A percentile compares a stretch with the other conserved stretches of the same genome.
phyloP scores from a whole-genome alignment of 1,140 invertebrate species.

The Penaeus indicus region DNA sequence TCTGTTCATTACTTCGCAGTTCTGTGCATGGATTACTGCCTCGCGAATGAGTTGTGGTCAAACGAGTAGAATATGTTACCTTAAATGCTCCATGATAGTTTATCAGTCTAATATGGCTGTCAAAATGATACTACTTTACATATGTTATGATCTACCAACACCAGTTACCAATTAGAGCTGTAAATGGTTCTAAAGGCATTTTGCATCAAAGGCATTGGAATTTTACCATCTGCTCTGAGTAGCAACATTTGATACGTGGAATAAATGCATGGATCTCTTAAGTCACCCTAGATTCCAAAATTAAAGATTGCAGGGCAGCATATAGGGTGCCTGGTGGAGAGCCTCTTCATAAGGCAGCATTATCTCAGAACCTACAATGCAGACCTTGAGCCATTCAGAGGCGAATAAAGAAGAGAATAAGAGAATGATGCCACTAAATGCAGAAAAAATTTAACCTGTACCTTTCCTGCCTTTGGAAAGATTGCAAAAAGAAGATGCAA shows the following conservation, averaged over 20 bases:
- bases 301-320: background rate
- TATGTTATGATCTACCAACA: no score
- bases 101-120: no score
- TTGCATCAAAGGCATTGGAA: no score
- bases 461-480: conserved; percentile 61
- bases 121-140: no score
- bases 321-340: conserved; percentile 22
- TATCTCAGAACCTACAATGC: background rate
- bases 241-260: background rate
- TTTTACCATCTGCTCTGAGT: background rate
- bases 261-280: background rate
- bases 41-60: no score
- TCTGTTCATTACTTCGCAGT: no score
- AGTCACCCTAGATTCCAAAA: no score
- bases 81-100: no score
- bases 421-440: conserved; percentile 38
- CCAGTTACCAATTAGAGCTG: no score
- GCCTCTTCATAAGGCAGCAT: background rate
- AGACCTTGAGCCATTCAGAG: conserved; percentile 7
- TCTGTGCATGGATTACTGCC: no score
- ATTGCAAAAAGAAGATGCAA: conserved; percentile 65
- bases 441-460: conserved; percentile 53
- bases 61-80: no score
- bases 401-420: background rate
- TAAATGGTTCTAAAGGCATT: no score